Base-by-base conservation (phyloP, 1,140 invertebrate genomes). In the Stenopsyche tienmushanensis region DNA sequence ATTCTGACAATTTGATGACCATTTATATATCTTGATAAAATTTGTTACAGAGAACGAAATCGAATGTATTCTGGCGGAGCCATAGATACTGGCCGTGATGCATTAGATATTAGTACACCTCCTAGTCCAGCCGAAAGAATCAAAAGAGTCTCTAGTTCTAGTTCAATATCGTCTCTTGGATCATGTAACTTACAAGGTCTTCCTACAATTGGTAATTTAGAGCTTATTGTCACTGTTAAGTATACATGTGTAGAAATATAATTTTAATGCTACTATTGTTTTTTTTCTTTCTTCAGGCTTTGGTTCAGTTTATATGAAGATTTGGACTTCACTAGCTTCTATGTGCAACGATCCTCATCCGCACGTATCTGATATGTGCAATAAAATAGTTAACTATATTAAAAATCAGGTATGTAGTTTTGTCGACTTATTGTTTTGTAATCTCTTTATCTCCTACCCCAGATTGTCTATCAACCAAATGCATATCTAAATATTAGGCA, bases 331-430 rank as follows among this genome's bases (percentile, higher is more conserved):
- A 44, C 81, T 97, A 55, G 81, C 85, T 50, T 82, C 82, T 42
- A 83, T 95, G 62, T 85, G 92, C 52, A 83, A 83, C 62, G 96
- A 97, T 84, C 94, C 95, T 9, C 87, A 90, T 78, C 91, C 91
- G 7, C 84, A 86, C 5, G 91, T 97, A 2, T 82, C 88, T 1
- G 76, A 81, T 47, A 86, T 94, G 78, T 89, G 92, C 1, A 85
- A 84, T 68, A 87, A 86, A 72, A 83, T 97, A 24, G 88, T 92
- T 7, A 85, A 86, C 72, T 83, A 90, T 72, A 89, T 97, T 60
- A 84, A 88, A 62, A 85, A 87, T 70, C 90, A 93, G 72, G 91
- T 90, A 72, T 72, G 42, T 55, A 26, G 57, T 54, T 13, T n/a
- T 44, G 17, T 53, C 47, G 17, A 39, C 34, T 58, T 55, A 10